Percentiles rank a stretch among this genome's conserved stretches.
Evolutionary conservation across 2,113 vertebrate genomes (phyloP).

Genomic region (Cathartes aura): DNA sequence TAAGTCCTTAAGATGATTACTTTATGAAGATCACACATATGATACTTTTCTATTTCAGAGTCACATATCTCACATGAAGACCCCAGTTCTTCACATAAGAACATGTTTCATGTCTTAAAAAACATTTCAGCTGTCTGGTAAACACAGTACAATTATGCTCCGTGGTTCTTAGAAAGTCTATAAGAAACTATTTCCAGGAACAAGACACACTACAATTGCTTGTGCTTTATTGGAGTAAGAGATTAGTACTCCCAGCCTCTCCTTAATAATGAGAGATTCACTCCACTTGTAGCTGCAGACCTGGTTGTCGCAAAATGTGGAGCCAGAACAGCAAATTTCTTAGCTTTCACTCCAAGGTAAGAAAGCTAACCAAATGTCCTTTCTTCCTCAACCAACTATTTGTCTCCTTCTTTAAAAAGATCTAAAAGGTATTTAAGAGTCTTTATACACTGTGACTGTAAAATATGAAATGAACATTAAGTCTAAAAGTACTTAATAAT

Average conservation of each 20-base stretch:
- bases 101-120: background rate
- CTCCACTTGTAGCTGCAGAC: background rate
- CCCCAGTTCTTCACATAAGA: background rate
- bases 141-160: background rate
- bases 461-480: background rate
- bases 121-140: background rate
- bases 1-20: background rate
- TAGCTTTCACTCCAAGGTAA: background rate
- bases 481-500: constrained; percentile 4
- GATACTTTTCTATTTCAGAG: background rate
- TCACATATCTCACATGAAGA: background rate
- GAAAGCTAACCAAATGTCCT: background rate
- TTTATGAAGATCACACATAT: background rate
- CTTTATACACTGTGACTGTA: background rate
- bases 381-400: background rate
- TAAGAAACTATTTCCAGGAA: background rate
- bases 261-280: background rate
- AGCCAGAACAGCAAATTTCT: background rate
- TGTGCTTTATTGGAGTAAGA: background rate
- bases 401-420: background rate
- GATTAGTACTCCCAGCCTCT: background rate
- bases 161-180: background rate
- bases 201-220: background rate
- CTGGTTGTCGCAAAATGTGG: background rate
- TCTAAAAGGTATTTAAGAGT: background rate